Percentiles rank a stretch among this genome's conserved stretches.
These are phyloP conservation scores for Rhyacichthys aspro DNA, from an alignment of 2,797 vertebrate species.

Conservation along the genomic window DNA sequence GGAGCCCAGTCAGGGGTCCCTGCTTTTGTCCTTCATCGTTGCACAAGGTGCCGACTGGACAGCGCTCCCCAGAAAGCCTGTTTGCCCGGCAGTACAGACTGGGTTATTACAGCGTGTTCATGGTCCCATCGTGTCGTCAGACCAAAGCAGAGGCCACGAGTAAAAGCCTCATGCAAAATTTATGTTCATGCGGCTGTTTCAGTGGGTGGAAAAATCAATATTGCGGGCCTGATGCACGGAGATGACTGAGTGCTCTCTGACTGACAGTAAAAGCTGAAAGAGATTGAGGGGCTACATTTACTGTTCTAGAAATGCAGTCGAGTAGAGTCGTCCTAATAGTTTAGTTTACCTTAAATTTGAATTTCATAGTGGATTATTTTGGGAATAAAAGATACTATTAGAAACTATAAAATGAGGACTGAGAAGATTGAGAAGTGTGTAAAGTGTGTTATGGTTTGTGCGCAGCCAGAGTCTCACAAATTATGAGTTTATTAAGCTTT, in stretches of 20 bases:
- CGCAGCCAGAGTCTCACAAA: conserved; percentile 67
- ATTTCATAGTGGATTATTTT: conserved; percentile 93
- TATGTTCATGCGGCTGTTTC: conserved; percentile 99
- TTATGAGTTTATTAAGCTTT: conserved; percentile 91
- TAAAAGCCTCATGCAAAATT: conserved; percentile 99
- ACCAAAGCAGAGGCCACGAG: conserved; percentile 91
- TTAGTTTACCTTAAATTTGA: conserved; percentile 92
- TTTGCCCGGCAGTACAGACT: conserved; percentile 81
- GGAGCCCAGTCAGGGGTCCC: conserved; percentile 31
- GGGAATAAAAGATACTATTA: conserved; percentile 87
- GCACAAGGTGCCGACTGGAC: conserved; percentile 52
- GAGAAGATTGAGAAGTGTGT: conserved; percentile 30
- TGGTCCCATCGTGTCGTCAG: conserved; percentile 95
- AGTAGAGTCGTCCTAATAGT: conserved; percentile 89
- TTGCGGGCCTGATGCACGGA: conserved; percentile 93
- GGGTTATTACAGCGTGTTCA: conserved; percentile 91
- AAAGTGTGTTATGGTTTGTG: conserved; percentile 54
- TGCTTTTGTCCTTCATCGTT: conserved; percentile 63
- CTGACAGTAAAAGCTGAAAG: conserved; percentile 99
- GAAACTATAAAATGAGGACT: conserved; percentile 6
- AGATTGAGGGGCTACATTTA: conserved; percentile 92
- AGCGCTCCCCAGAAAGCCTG: conserved; percentile 81
- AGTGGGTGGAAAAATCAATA: conserved; percentile 99
- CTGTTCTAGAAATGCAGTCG: conserved; percentile 88
- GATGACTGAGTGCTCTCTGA: conserved; percentile 98